phyloP scores from a whole-genome alignment of 1,140 invertebrate species.

The Ostrea edulis region DNA sequence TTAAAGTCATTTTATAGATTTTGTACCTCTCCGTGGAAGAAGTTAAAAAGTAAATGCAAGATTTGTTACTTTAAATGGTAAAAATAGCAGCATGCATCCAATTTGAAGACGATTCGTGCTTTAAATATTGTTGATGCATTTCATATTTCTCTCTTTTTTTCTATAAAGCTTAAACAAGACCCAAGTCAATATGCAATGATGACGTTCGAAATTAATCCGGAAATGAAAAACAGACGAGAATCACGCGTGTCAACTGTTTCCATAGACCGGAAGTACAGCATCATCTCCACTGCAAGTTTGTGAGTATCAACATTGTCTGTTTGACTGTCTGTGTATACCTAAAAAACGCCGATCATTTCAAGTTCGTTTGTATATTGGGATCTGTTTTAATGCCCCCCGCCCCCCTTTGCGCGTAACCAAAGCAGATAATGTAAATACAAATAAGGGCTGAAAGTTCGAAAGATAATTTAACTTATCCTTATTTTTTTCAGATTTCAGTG shows the following conservation, averaged over 20 bases:
- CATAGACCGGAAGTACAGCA: slow-evolving; percentile 29
- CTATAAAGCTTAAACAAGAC: neutral
- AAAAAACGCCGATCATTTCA: neutral
- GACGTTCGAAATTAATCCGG: slow-evolving; percentile 13
- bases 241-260: neutral
- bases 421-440: too few species aligned
- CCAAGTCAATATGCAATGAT: neutral
- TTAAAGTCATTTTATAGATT: neutral
- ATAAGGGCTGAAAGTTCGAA: too few species aligned
- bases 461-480: too few species aligned
- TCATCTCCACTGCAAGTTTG: neutral
- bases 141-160: neutral
- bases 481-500: too few species aligned
- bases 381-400: too few species aligned
- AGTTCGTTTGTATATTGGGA: too few species aligned
- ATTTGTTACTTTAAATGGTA: neutral
- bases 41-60: neutral
- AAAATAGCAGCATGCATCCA: neutral
- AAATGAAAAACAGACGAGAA: slow-evolving; percentile 23
- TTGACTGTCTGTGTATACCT: neutral
- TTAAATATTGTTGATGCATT: too few species aligned
- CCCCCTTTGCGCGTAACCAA: too few species aligned
- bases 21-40: neutral
- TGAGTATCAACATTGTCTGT: slow-evolving; percentile 2
- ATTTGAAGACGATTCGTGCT: neutral